phyloP scores from a whole-genome alignment of 2,888 invertebrate genomes.

The Anticlea derivata region DNA sequence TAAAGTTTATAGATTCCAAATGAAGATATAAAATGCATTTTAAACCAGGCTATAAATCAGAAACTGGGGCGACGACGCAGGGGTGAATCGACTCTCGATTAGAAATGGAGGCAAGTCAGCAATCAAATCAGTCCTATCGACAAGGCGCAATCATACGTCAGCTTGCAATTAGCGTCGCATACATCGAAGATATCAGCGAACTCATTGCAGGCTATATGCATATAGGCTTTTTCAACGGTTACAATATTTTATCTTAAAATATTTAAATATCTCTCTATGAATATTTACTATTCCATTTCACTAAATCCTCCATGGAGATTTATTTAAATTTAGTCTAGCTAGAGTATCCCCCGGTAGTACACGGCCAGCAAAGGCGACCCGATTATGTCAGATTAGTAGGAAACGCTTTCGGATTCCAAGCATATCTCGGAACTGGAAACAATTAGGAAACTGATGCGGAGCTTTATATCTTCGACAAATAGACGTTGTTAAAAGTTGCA shows the following conservation, averaged over 20 bases:
- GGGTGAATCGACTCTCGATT: slow-evolving; percentile 38
- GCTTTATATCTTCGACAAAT: slow-evolving; percentile 18
- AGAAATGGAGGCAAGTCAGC: slow-evolving; percentile 41
- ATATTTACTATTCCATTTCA: slow-evolving; percentile 35
- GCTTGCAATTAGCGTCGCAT: slow-evolving; percentile 50
- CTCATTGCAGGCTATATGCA: slow-evolving; percentile 1
- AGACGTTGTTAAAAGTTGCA: slow-evolving; percentile 28
- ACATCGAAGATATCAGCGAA: slow-evolving; percentile 25
- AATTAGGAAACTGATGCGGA: slow-evolving; percentile 22
- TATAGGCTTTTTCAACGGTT: no score
- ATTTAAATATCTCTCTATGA: slow-evolving; percentile 25
- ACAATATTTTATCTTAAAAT: slow-evolving; percentile 16
- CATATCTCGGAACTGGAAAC: slow-evolving; percentile 25
- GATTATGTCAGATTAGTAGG: slow-evolving; percentile 44
- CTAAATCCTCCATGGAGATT: slow-evolving; percentile 36
- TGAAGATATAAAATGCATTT: slow-evolving; percentile 19
- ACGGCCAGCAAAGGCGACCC: slow-evolving; percentile 31
- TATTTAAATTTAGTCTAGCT: slow-evolving; percentile 37
- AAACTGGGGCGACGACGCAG: slow-evolving; percentile 32
- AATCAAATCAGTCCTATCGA: slow-evolving; percentile 60
- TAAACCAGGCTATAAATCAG: slow-evolving; percentile 18
- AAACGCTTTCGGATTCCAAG: slow-evolving; percentile 28
- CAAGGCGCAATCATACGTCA: slow-evolving; percentile 62
- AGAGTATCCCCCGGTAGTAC: slow-evolving; percentile 30
- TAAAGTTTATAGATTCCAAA: neutral